Evolutionary conservation across 92 coral and sea anemone genomes (phyloP).

Genomic region (Bergia puertoricense): DNA sequence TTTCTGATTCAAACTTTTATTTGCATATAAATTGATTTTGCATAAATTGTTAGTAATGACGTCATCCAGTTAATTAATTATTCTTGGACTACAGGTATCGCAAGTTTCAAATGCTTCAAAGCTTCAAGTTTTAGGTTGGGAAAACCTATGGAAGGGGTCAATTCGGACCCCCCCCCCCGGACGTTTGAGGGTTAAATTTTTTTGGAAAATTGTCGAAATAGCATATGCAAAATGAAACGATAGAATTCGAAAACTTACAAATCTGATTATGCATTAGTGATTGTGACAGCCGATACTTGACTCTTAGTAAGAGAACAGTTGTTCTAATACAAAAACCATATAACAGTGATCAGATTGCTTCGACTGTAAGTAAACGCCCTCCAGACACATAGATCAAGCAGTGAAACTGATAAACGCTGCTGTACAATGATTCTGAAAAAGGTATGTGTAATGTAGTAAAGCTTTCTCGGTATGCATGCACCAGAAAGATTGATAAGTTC

Average conservation of each 20-base stretch:
- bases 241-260: not conserved
- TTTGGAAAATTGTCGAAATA: no score
- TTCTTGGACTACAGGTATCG: no score
- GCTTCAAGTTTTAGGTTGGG: no score
- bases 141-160: no score
- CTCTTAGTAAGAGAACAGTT: not conserved
- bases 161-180: no score
- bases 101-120: no score
- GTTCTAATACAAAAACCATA: not conserved
- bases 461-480: not conserved
- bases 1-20: no score
- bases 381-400: not conserved
- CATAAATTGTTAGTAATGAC: no score
- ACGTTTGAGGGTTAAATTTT: no score
- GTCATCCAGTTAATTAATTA: no score
- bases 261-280: not conserved
- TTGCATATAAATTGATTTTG: no score
- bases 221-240: not conserved
- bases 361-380: not conserved
- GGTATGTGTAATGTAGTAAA: not conserved
- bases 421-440: not conserved
- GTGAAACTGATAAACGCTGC: not conserved
- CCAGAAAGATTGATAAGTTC: not conserved
- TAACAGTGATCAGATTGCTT: no score
- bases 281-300: not conserved